Evolutionary conservation across 2,113 vertebrate species (phyloP), one percentile per base, ranked within the genome.

Genomic region (Nibea coibor): DNA sequence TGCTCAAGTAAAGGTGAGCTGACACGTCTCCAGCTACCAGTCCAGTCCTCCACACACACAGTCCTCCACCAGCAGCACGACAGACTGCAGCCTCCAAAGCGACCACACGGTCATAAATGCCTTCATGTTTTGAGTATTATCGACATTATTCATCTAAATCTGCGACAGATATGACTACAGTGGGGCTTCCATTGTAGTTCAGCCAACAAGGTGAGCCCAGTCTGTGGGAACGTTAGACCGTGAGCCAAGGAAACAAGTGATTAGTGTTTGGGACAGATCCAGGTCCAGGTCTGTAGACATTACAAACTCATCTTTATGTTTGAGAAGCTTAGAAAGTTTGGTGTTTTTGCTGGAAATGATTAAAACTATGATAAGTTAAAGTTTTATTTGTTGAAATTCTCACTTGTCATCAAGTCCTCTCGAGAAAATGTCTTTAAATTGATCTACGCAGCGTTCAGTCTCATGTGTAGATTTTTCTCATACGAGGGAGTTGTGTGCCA

Each of bases 391-490:
- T 35, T 35, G 35, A 8, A 35, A 35, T 35, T 35, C 31, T 35
- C 6, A 35, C 1, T 35, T 35, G 31, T 35, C 31, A 7, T 35
- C 31, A 35, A 35, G 7, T 35, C 31, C 6, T 35, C 31, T 35
- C 6, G 7, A 35, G 31, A 35, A 35, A 16, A 15, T 26, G 43
- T 24, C 4, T 24, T 35, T 35, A 39, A 39, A 35, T 8, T 56
- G 22, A 20, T 59, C 12, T 42, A 12, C 5, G 22, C 48, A 24
- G 43, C 56, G 45, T 42, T 62, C 67, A 48, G 19, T 87, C 70
- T 81, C 68, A 28, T 47, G 0, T 31, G 57, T 45, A 0, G 4
- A 39, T 54, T 22, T 83, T 83, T 66, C 50, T 59, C 72, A 45
- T 16, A n/a, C 22, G 22, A 19, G 71, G 35, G 43, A 47, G 65